phyloP scores from a whole-genome alignment of 2,797 vertebrate genomes.

The Melanotaenia boesemani region DNA sequence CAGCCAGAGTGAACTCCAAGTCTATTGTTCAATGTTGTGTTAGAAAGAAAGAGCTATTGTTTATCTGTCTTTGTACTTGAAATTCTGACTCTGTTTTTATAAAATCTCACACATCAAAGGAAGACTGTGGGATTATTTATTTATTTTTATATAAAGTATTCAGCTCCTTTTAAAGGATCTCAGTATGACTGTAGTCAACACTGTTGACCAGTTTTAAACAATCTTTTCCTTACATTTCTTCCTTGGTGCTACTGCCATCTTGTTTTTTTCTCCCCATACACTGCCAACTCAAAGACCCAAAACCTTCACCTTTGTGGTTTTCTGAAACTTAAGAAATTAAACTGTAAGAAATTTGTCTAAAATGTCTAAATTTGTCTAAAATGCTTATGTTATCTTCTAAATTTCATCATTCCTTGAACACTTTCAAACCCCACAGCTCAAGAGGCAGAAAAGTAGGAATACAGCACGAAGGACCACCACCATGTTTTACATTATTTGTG shows the following conservation, averaged over 20 bases:
- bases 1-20: background rate
- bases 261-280: background rate
- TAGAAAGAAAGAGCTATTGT: background rate
- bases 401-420: background rate
- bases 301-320: background rate
- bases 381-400: background rate
- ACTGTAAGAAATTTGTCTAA: no score
- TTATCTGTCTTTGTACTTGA: background rate
- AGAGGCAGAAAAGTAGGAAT: background rate
- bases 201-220: background rate
- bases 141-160: background rate
- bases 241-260: no score
- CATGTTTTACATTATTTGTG: background rate
- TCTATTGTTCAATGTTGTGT: constrained; percentile 12
- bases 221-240: background rate
- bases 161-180: background rate
- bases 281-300: background rate
- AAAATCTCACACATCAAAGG: background rate
- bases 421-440: background rate
- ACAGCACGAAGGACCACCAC: background rate
- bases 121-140: background rate
- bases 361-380: no score
- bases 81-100: background rate
- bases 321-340: no score
- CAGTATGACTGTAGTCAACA: background rate